Evolutionary conservation across 53 echinoderm and acorn worm genomes (phyloP), one percentile per base, ranked within the genome.

Genomic region (Holothuria leucospilota): DNA sequence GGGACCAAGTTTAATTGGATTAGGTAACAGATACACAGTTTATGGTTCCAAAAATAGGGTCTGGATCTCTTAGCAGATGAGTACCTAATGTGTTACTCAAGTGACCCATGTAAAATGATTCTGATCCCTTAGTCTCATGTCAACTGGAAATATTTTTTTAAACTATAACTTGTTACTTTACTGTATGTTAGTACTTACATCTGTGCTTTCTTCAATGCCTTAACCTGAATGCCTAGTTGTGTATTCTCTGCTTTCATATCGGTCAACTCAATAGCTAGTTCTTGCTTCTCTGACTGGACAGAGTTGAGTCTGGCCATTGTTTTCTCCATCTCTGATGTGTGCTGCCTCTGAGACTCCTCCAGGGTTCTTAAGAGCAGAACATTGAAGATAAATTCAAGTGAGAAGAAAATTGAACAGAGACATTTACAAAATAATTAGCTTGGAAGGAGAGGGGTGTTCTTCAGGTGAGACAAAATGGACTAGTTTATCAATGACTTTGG

Each of bases 201-300:
- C 34, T 94, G 93, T 20, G 87, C 92, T 64, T 89, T 95, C 16
- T 87, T 80, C n/a, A 99, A 34, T 30, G 95, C 99, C 46, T 90
- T 92, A 25, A 99, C 91, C 74, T 99, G 93, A 81, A 92, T 89
- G 39, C 86, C 92, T 61, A 95, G 74, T 40, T 95, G 95, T 21
- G 90, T 94, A 42, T 90, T 91, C 60, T 95, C 99, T 20, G 95
- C 95, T 24, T 92, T 86, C 15, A 51, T 34, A 52, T 95, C 95
- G 3, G 94, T 90, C 41, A 93, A 14, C 63, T 87, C 85, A 81
- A 99, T 79, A 0, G 93, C 93, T 14, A 99, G 77, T 27, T 67
- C 90, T 69, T 92, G 90, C 82, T 95, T 99, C 86, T 99, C 99
- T 71, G 86, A 69, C 86, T 99, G 93, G 53, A 92, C 85, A 16